Evolutionary conservation across 64 coral and sea anemone species (phyloP).

Genomic region (Cladopsammia gracilis): DNA sequence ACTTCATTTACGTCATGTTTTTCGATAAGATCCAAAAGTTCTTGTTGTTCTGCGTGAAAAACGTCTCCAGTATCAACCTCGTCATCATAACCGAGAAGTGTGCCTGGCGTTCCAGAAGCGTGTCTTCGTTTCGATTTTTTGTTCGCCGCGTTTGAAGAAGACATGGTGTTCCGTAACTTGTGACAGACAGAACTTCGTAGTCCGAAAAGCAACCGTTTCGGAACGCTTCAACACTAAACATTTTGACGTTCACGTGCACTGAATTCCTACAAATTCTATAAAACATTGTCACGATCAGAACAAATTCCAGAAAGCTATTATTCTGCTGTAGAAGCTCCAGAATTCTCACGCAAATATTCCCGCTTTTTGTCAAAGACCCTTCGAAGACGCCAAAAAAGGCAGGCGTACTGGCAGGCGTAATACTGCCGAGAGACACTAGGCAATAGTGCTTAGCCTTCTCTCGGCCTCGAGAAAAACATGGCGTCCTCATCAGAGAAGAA

Average conservation of each 20-base stretch:
- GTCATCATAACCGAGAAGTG: not conserved
- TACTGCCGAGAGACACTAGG: not conserved
- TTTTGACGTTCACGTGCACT: not conserved
- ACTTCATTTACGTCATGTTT: conserved; percentile 25
- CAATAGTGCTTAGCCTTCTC: not conserved
- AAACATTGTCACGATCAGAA: not conserved
- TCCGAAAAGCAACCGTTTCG: not conserved
- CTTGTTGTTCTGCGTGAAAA: conserved; percentile 37
- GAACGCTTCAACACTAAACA: not conserved
- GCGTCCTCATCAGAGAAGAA: conserved; percentile 46
- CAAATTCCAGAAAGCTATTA: not conserved
- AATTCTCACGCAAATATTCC: not conserved
- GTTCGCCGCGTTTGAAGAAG: not conserved
- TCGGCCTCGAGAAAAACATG: conserved; percentile 40
- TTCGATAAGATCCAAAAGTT: conserved; percentile 50
- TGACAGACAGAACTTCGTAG: not conserved
- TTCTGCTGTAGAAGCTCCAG: not conserved
- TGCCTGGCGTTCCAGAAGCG: not conserved
- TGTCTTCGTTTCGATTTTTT: not conserved
- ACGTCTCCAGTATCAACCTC: conserved; percentile 45
- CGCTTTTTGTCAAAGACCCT: not conserved
- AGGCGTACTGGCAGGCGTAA: no score
- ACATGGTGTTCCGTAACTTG: not conserved
- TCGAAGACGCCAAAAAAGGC: not conserved
- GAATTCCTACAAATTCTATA: not conserved